Evolutionary conservation across 2,797 vertebrate species (phyloP).

Genomic region (Taeniopygia guttata): DNA sequence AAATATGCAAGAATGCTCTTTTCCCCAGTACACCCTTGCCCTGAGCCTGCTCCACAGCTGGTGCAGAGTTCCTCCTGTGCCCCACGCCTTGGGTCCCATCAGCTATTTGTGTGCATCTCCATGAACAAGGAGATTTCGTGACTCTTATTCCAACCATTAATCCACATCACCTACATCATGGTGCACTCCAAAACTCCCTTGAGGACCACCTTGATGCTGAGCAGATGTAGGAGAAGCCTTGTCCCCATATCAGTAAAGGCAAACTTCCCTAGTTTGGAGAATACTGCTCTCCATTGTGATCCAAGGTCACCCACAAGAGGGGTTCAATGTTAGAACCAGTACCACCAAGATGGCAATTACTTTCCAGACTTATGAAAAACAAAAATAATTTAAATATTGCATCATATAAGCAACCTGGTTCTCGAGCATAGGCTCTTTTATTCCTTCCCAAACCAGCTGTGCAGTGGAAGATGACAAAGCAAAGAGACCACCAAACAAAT

Average conservation of each 20-base stretch:
- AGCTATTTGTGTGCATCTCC: rapidly evolving
- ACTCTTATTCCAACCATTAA: neutral
- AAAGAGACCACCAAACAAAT: constrained; percentile 17
- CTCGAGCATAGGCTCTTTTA: neutral
- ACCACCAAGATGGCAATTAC: neutral
- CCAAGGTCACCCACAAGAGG: neutral
- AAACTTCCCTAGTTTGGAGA: neutral
- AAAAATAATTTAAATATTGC: constrained; percentile 24
- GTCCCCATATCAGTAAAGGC: rapidly evolving
- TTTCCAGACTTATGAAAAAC: constrained; percentile 18
- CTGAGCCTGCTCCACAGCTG: neutral
- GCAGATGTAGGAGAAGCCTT: neutral
- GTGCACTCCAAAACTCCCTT: neutral
- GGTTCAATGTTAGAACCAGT: neutral
- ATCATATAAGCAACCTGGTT: constrained; percentile 22
- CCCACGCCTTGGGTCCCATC: neutral
- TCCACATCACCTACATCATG: rapidly evolving
- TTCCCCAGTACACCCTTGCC: neutral
- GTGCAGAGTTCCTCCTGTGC: neutral
- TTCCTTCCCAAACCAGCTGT: constrained; percentile 32
- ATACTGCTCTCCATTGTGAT: neutral
- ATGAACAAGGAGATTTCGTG: rapidly evolving
- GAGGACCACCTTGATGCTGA: neutral
- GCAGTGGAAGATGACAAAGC: neutral
- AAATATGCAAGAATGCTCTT: neutral